Evolutionary conservation across 2,888 invertebrate genomes (phyloP).

Genomic region (Pterostichus niger): DNA sequence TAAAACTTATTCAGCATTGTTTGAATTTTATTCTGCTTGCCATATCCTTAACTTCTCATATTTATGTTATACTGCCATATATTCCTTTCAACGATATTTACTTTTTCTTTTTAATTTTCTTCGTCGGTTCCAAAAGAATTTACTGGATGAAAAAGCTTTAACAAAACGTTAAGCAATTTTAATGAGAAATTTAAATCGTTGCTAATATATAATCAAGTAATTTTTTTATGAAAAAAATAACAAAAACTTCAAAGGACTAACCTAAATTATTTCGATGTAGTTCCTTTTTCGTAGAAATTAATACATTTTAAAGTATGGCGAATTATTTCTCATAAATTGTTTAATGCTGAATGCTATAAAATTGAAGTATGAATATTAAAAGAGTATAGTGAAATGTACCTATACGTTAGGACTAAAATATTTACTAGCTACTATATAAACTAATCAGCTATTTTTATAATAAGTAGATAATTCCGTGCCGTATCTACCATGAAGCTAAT

Average conservation of each 20-base stretch:
- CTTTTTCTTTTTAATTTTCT: conserved; percentile 39
- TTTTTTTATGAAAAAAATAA: conserved; percentile 26
- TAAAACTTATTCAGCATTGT: conserved; percentile 15
- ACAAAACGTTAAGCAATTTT: conserved; percentile 52
- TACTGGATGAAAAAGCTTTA: conserved; percentile 39
- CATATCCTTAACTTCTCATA: background rate
- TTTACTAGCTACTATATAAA: no score
- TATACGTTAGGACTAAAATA: no score
- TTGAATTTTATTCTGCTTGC: background rate
- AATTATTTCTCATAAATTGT: no score
- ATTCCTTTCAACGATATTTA: background rate
- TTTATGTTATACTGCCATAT: background rate
- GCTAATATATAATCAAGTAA: conserved; percentile 43
- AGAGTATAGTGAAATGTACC: no score
- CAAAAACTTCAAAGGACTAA: conserved; percentile 15
- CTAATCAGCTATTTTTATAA: no score
- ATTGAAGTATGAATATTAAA: no score
- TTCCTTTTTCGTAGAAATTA: conserved; percentile 2
- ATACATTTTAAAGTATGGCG: background rate
- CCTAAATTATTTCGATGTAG: conserved; percentile 17
- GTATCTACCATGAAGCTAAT: no score
- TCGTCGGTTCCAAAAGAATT: conserved; percentile 13
- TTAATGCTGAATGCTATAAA: no score
- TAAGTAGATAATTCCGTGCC: no score
- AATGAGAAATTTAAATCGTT: conserved; percentile 49